Evolutionary conservation across 2,888 invertebrate genomes (phyloP), one percentile per base, ranked within the genome.

Genomic region (Meteorus colon): DNA sequence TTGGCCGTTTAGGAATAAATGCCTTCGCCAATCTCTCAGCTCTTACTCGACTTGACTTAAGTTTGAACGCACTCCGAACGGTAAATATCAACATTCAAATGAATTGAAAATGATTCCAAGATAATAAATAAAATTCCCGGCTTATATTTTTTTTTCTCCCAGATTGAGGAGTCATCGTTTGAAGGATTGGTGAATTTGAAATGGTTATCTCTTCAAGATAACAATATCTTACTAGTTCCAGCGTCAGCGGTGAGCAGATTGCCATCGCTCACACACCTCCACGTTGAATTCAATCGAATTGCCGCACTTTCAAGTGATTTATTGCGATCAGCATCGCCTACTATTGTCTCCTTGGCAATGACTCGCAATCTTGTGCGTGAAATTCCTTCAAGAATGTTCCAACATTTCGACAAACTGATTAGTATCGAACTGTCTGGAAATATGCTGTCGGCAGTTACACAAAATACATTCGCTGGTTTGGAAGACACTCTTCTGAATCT

Each of bases 121-220:
- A 19, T 37, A 16, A 55, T 8, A 31, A 68, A n/a, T 27, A 41
- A 27, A 45, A 73, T 19, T 66, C 31, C 8, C 10, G 4, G 19
- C 16, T 37, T 51, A 66, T 31, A 63, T 62, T n/a, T 34, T 16
- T 8, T 48, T 37, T 37, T 29, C 48, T 76, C 83, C 66, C 90
- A 96, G 96, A 94, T 97, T 77, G 96, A 97, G 90, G 96, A 96
- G 83, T 96, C 96, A 80, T 95, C 96, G 0, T 95, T 97, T 84
- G 96, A 96, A 86, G 97, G 97, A 0, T 89, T 97, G 79, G 92
- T 93, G 45, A 94, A 92, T 81, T 90, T 97, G 19, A 93, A 95
- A 88, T 94, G 94, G 51, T 90, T 97, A 0, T 93, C 95, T 37
- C 91, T 97, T 12, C 94, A 94, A 83, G 97, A 97, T 88, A 97